These are phyloP conservation scores for Perdita meconis DNA, from an alignment of 2,888 invertebrate species.

Conservation along the genomic window DNA sequence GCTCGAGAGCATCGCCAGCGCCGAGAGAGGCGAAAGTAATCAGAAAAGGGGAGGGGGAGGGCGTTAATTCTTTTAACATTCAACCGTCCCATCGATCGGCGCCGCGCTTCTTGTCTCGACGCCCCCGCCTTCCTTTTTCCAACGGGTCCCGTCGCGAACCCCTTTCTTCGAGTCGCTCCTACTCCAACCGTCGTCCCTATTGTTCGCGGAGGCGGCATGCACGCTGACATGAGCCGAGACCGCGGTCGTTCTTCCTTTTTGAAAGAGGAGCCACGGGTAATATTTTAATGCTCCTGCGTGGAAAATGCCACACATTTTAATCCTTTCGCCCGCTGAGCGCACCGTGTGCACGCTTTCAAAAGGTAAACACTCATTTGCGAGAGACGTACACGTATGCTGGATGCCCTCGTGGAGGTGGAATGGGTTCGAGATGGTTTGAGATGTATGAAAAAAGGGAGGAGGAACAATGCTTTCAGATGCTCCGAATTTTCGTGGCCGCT, in stretches of 20 bases:
- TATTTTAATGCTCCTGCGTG: slow-evolving; percentile 39
- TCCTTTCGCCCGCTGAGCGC: no score
- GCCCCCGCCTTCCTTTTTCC: slow-evolving; percentile 33
- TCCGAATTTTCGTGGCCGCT: no score
- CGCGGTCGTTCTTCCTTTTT: slow-evolving; percentile 41
- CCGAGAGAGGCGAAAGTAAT: slow-evolving; percentile 24
- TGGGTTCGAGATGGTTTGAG: no score
- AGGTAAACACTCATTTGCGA: no score
- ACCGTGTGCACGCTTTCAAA: no score
- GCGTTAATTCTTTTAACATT: slow-evolving; percentile 68
- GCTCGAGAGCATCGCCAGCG: slow-evolving; percentile 2
- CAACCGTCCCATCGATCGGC: slow-evolving; percentile 59
- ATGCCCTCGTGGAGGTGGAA: no score
- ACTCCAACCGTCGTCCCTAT: slow-evolving; percentile 6
- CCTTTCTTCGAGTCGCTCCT: background rate
- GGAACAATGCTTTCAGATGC: background rate
- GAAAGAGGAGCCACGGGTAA: slow-evolving; percentile 45
- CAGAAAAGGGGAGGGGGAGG: no score
- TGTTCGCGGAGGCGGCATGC: slow-evolving; percentile 13
- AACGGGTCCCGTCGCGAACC: slow-evolving; percentile 15
- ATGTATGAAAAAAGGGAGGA: background rate
- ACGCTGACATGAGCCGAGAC: slow-evolving; percentile 21
- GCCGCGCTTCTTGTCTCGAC: background rate
- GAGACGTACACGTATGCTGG: no score
- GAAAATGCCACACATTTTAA: background rate